Conservation (phyloP, 2,113 vertebrate species). For the Tyrannus savana region DNA sequence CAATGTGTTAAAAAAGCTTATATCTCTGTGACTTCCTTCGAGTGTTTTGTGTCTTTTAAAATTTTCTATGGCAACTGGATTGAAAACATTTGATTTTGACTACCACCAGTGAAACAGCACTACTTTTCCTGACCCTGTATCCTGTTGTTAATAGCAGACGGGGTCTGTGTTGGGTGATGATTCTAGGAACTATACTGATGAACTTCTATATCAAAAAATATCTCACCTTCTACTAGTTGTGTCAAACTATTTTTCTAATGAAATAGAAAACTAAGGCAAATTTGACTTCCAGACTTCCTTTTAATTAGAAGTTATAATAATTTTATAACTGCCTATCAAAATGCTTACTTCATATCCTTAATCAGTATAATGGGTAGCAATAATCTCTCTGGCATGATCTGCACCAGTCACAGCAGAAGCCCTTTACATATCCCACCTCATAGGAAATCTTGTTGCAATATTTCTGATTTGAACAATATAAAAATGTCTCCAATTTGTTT, state of each 20-base stretch:
- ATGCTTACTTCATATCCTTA: constrained; percentile 35
- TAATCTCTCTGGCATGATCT: constrained; percentile 59
- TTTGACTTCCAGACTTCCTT: not conserved
- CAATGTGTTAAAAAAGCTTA: not conserved
- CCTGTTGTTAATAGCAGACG: not conserved
- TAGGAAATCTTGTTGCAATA: not conserved
- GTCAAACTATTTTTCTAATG: not conserved
- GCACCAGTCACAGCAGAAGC: constrained; percentile 51
- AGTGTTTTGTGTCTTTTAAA: not conserved
- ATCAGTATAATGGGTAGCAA: constrained; percentile 36
- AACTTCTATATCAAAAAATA: not conserved
- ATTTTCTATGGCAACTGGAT: not conserved
- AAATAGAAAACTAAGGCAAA: not conserved
- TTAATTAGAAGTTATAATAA: not conserved
- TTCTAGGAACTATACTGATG: not conserved
- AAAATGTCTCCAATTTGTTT: constrained; percentile 76
- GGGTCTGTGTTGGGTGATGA: not conserved
- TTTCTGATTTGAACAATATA: constrained; percentile 71
- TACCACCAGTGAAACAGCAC: not conserved
- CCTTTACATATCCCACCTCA: constrained; percentile 62
- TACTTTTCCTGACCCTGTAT: not conserved
- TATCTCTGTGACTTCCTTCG: not conserved
- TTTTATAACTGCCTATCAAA: constrained; percentile 29
- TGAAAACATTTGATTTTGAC: not conserved
- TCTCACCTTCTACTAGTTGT: not conserved